Conservation (phyloP, 1,140 invertebrate species). For the Diachasma alloeum region DNA sequence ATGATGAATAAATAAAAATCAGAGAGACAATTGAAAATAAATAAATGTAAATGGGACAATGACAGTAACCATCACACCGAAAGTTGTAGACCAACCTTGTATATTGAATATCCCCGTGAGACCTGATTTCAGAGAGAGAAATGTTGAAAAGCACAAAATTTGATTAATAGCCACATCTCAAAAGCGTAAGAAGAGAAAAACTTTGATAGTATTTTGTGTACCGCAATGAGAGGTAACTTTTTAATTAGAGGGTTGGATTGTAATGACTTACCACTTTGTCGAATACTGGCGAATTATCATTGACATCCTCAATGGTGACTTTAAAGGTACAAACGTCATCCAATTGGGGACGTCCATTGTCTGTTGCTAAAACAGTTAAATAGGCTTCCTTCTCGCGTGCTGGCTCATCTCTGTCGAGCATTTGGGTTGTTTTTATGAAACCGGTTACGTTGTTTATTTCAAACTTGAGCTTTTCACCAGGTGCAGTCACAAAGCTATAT, state of each 20-base stretch:
- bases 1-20: not conserved
- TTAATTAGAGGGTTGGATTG: not conserved
- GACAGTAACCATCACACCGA: not conserved
- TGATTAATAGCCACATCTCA: not conserved
- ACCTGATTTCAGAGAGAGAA: constrained; percentile 5
- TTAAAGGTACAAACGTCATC: constrained; percentile 89
- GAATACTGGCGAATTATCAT: constrained; percentile 87
- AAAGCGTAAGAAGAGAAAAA: not conserved
- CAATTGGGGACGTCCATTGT: constrained; percentile 83
- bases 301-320: constrained; percentile 85
- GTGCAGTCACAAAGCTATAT: constrained; percentile 80
- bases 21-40: not conserved
- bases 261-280: constrained; percentile 74
- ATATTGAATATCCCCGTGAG: constrained; percentile 7
- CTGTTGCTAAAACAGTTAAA: constrained; percentile 81
- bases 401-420: constrained; percentile 87
- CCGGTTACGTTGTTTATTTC: constrained; percentile 79
- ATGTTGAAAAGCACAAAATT: not conserved
- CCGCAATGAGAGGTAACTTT: not conserved
- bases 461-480: constrained; percentile 79
- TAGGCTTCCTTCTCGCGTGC: constrained; percentile 84
- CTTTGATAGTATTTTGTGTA: not conserved
- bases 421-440: constrained; percentile 76
- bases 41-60: not conserved
- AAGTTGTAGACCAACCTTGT: constrained; percentile 13